These are phyloP conservation scores for Rhinophrynus dorsalis DNA, from an alignment of 2,797 vertebrate genomes.

Conservation along the genomic window DNA sequence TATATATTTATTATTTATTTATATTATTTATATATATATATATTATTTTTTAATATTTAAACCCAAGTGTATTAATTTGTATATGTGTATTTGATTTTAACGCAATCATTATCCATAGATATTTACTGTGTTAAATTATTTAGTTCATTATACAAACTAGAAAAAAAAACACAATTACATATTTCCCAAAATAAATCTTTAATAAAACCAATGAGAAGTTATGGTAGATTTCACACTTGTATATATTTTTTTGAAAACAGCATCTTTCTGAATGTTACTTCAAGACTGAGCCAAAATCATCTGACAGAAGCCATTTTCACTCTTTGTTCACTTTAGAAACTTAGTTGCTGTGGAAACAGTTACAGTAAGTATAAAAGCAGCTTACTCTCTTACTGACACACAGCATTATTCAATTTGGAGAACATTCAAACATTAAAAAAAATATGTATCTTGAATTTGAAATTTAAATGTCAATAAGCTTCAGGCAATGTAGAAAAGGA, in stretches of 20 bases:
- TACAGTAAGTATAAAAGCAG: conserved; percentile 35
- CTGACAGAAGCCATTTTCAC: conserved; percentile 42
- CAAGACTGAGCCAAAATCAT: conserved; percentile 41
- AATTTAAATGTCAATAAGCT: conserved; percentile 51
- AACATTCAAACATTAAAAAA: conserved; percentile 44
- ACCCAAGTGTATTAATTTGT: too few relatives aligned
- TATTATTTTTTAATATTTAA: too few relatives aligned
- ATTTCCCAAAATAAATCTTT: too few relatives aligned
- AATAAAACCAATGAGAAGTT: too few relatives aligned
- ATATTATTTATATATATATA: too few relatives aligned
- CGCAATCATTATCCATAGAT: too few relatives aligned
- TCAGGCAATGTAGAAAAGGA: conserved; percentile 42
- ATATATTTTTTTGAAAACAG: not conserved
- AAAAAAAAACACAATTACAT: too few relatives aligned
- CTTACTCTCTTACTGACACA: conserved; percentile 39
- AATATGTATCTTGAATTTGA: conserved; percentile 41
- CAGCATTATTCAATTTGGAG: conserved; percentile 48
- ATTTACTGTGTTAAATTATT: too few relatives aligned
- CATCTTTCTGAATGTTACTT: conserved; percentile 22
- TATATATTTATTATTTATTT: too few relatives aligned
- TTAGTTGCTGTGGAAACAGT: conserved; percentile 49
- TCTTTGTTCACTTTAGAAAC: conserved; percentile 40
- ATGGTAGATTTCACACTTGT: not conserved
- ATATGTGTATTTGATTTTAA: too few relatives aligned
- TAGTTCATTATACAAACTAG: too few relatives aligned